These are phyloP conservation scores for Tetanocera ferruginea DNA, from an alignment of 2,888 invertebrate genomes.

Conservation along the genomic window DNA sequence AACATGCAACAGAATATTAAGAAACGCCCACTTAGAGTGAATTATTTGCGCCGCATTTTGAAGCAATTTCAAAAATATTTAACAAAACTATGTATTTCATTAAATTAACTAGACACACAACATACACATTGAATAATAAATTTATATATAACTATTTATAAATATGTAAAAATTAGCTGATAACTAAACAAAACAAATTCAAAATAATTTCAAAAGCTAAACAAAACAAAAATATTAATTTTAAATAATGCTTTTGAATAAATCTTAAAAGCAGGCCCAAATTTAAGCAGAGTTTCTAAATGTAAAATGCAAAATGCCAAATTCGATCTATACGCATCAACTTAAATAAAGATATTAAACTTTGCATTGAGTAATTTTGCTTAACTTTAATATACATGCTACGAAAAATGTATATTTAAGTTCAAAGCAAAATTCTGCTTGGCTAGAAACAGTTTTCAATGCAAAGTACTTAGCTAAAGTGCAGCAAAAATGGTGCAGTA, in stretches of 20 bases:
- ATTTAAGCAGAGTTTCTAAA: no score
- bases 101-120: not conserved
- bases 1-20: slow-evolving; percentile 41
- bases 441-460: no score
- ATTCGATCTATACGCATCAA: no score
- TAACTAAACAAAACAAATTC: not conserved
- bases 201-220: slow-evolving; percentile 32
- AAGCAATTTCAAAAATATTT: not conserved
- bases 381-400: not conserved
- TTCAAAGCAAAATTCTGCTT: no score
- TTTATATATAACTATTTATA: not conserved
- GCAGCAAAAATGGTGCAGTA: not conserved
- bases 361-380: not conserved
- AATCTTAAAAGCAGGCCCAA: not conserved
- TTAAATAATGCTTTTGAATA: not conserved
- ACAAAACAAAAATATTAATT: slow-evolving; percentile 6
- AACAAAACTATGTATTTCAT: not conserved
- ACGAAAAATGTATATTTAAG: no score
- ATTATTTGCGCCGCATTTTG: slow-evolving; percentile 37
- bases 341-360: not conserved
- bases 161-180: slow-evolving; percentile 5
- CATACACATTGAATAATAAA: slow-evolving; percentile 3
- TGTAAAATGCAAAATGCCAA: no score
- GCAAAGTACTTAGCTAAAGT: no score
- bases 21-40: slow-evolving; percentile 7